Conservation (phyloP, 2,888 invertebrate species). For the Eupeodes latifasciatus region DNA sequence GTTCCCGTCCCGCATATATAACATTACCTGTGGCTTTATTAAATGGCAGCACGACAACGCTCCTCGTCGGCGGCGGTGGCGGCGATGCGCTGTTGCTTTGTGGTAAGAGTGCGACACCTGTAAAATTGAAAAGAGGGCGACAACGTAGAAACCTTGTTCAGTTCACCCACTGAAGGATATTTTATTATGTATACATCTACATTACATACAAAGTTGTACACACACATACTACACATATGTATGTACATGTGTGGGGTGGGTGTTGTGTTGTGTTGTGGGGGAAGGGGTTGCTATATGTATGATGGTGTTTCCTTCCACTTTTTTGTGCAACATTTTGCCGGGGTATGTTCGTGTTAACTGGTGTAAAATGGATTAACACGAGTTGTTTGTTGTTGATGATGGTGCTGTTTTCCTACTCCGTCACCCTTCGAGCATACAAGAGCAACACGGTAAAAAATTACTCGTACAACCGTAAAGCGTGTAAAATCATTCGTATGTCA, state of each 20-base stretch:
- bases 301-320: background rate
- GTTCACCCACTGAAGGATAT: slow-evolving; percentile 50
- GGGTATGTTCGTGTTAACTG: slow-evolving; percentile 66
- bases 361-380: slow-evolving; percentile 74
- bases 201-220: background rate
- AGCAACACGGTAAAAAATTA: slow-evolving; percentile 65
- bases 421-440: slow-evolving; percentile 29
- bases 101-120: slow-evolving; percentile 59
- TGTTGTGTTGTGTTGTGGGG: background rate
- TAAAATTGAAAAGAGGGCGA: slow-evolving; percentile 57
- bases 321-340: slow-evolving; percentile 51
- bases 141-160: slow-evolving; percentile 59
- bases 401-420: slow-evolving; percentile 47
- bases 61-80: background rate
- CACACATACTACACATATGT: background rate
- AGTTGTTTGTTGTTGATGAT: slow-evolving; percentile 70
- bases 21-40: slow-evolving; percentile 66
- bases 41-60: slow-evolving; percentile 64
- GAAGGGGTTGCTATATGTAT: background rate
- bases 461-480: slow-evolving; percentile 70
- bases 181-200: background rate
- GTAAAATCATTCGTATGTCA: slow-evolving; percentile 72
- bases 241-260: slow-evolving; percentile 18
- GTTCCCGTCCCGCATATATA: slow-evolving; percentile 21
- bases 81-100: slow-evolving; percentile 47